These are phyloP conservation scores for Acanthopleura granulata DNA, from an alignment of 2,888 invertebrate species.

Conservation along the genomic window DNA sequence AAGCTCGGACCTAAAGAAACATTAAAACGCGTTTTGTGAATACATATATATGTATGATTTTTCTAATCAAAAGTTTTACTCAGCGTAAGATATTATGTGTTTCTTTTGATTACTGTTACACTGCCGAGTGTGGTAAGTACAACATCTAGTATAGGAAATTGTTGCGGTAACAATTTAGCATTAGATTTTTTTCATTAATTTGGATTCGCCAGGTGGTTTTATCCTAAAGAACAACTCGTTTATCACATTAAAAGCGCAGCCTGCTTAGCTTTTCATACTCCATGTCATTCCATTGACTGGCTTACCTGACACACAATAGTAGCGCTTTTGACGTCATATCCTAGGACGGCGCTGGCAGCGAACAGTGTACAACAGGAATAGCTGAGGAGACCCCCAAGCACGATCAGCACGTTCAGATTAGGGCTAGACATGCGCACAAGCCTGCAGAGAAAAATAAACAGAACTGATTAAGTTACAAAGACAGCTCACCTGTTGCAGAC, in stretches of 20 bases:
- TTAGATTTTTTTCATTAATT: not conserved
- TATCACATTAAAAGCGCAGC: too few species aligned
- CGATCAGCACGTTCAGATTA: constrained; percentile 46
- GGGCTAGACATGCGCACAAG: constrained; percentile 60
- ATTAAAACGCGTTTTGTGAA: too few species aligned
- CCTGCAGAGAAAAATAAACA: constrained; percentile 30
- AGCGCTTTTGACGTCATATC: constrained; percentile 29
- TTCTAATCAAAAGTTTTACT: too few species aligned
- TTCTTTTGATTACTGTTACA: too few species aligned
- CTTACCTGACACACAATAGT: constrained; percentile 51
- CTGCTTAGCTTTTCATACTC: not conserved
- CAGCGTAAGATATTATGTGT: too few species aligned
- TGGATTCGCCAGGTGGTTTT: not conserved
- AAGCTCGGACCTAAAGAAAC: constrained; percentile 38
- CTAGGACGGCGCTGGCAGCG: constrained; percentile 47
- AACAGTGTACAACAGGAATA: constrained; percentile 47
- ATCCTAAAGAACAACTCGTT: too few species aligned
- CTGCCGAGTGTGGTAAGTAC: too few species aligned
- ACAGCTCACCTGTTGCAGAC: too few species aligned
- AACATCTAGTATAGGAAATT: not conserved
- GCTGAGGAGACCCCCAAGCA: constrained; percentile 48
- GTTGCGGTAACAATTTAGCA: too few species aligned
- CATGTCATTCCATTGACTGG: too few species aligned
- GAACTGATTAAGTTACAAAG: too few species aligned
- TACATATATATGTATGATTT: too few species aligned